phyloP scores from a whole-genome alignment of 2,113 vertebrate genomes.

The Sander lucioperca region DNA sequence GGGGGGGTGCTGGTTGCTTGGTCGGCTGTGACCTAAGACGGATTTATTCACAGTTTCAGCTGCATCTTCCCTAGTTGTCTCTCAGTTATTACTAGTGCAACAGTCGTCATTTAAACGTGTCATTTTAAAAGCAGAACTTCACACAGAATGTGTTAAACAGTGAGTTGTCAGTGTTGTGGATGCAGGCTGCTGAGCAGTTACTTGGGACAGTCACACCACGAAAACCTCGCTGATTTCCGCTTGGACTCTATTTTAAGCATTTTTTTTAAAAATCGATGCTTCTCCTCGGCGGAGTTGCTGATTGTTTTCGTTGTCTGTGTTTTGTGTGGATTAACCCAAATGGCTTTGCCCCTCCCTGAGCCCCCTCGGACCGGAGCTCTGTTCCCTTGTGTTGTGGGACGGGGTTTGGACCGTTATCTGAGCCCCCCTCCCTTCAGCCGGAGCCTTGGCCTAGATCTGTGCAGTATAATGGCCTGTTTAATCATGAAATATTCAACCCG shows the following conservation, averaged over 20 bases:
- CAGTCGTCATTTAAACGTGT: neutral
- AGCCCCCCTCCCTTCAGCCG: slow-evolving; percentile 50
- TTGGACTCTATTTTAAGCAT: slow-evolving; percentile 8
- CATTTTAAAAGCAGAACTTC: neutral
- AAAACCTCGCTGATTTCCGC: slow-evolving; percentile 6
- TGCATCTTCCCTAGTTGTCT: neutral
- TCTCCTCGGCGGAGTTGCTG: slow-evolving; percentile 3
- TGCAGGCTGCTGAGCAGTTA: slow-evolving; percentile 25
- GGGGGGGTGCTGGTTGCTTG: slow-evolving; percentile 27
- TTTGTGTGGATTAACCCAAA: slow-evolving; percentile 77
- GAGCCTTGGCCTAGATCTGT: slow-evolving; percentile 82
- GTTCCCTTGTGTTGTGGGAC: slow-evolving; percentile 60
- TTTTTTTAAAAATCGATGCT: slow-evolving; percentile 23
- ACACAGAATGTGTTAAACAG: neutral
- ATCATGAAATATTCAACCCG: slow-evolving; percentile 83
- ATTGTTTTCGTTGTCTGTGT: slow-evolving; percentile 62
- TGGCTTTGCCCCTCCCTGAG: slow-evolving; percentile 71
- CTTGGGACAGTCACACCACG: slow-evolving; percentile 21
- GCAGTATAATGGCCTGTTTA: slow-evolving; percentile 74
- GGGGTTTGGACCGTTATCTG: slow-evolving; percentile 80
- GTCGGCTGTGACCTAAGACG: slow-evolving; percentile 49
- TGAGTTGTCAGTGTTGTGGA: slow-evolving; percentile 42
- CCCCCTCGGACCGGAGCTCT: slow-evolving; percentile 54
- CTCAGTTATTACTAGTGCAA: no score
- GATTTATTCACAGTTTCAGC: slow-evolving; percentile 58